phyloP scores from a whole-genome alignment of 2,113 vertebrate species.

The Cynopterus brachyotis region DNA sequence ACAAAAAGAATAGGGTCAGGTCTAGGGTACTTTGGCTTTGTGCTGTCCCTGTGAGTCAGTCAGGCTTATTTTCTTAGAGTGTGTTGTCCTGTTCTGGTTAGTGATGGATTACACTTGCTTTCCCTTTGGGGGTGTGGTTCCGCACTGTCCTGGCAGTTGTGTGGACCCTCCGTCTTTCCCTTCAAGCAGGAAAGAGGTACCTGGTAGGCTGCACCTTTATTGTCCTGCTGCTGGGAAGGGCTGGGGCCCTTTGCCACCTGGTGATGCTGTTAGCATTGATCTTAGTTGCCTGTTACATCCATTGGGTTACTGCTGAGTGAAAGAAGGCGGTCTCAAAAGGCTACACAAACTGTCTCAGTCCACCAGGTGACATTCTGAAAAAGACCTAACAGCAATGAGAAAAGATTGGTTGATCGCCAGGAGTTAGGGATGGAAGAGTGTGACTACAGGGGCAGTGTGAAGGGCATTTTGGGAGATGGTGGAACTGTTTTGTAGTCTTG shows the following conservation, averaged over 20 bases:
- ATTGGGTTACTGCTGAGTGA: neutral
- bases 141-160: neutral
- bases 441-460: neutral
- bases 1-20: neutral
- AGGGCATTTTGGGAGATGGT: neutral
- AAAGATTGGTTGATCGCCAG: neutral
- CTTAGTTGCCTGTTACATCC: no score
- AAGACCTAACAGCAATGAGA: neutral
- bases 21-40: neutral
- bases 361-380: neutral
- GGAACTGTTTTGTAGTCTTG: neutral
- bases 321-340: neutral
- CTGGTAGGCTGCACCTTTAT: neutral
- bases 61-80: neutral
- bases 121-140: neutral
- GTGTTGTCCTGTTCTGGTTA: no score
- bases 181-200: neutral
- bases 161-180: neutral
- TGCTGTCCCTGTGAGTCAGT: neutral
- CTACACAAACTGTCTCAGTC: neutral
- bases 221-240: neutral
- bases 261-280: neutral
- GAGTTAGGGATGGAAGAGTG: neutral
- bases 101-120: neutral
- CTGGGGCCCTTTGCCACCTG: neutral